Base-by-base conservation (phyloP, 2,113 vertebrate genomes). In the Brachirus orientalis region DNA sequence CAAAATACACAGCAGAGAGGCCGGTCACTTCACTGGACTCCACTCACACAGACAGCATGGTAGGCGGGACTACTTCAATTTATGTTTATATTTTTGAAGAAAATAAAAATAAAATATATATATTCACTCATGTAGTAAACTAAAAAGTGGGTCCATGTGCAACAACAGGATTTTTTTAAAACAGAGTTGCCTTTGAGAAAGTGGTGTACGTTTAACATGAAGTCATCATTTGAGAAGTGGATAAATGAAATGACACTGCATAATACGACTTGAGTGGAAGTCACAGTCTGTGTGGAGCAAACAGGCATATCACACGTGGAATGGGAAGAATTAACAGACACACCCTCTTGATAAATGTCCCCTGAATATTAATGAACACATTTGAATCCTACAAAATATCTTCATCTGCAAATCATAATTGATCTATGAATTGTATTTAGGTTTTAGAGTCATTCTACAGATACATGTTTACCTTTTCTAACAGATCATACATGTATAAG, bases 21-120 rank as follows among this genome's bases (percentile, higher is more conserved):
- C 33, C 51, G 60, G 63, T 22, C 13, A 44, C 1, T 53, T 45
- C 4, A 28, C 11, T 17, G 53, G 10, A 61, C 59, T n/a, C 66
- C 41, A 61, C 0, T 19, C 8, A 52, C 63, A 1, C 36, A 58
- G 62, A 72, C 46, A 82, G 44, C 72, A 92, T 93, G 92, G 91
- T 92, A 86, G 28, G 77, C 45, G 1, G 1, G 56, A 52, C 10
- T 10, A 7, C 8, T 48, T 10, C 0, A 6, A 1, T 3, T 10
- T 13, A 43, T 12, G 3, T 36, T 16, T 8, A 0, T 18, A 7
- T 5, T 28, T 28, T 28, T 28, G n/a, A n/a, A n/a, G n/a, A n/a
- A n/a, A n/a, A n/a, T n/a, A n/a, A n/a, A n/a, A n/a, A n/a, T n/a
- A n/a, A n/a, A n/a, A n/a, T n/a, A n/a, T n/a, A n/a, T 28, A 28